These are phyloP conservation scores for Eulemur rubriventer DNA, from an alignment of 2,797 vertebrate genomes.

Conservation along the genomic window DNA sequence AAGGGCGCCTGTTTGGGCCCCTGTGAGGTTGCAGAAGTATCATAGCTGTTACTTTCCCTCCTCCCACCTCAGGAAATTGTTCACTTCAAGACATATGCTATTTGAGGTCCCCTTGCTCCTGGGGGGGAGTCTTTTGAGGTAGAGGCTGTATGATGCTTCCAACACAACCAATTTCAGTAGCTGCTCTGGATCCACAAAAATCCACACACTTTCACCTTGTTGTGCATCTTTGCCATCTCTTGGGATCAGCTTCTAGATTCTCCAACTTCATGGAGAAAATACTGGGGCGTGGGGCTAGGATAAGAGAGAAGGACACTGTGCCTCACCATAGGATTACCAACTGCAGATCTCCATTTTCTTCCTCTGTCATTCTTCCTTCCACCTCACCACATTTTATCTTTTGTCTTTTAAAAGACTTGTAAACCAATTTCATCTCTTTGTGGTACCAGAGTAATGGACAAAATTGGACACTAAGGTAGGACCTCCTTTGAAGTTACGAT, in stretches of 20 bases:
- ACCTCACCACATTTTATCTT: no score
- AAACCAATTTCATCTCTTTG: background rate
- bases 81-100: background rate
- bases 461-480: background rate
- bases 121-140: background rate
- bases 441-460: background rate
- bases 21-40: background rate
- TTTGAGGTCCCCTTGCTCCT: background rate
- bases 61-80: background rate
- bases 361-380: background rate
- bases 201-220: background rate
- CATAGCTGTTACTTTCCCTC: background rate
- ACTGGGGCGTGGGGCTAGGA: background rate
- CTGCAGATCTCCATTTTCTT: background rate
- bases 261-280: background rate
- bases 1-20: background rate
- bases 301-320: background rate
- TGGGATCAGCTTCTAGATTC: background rate
- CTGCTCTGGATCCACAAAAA: background rate
- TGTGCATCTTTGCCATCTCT: background rate
- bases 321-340: background rate
- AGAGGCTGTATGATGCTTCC: background rate
- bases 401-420: background rate
- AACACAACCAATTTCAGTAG: background rate
- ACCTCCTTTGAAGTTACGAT: background rate